Evolutionary conservation across 2,888 invertebrate genomes (phyloP).

Genomic region (Agrilus cyanescens): DNA sequence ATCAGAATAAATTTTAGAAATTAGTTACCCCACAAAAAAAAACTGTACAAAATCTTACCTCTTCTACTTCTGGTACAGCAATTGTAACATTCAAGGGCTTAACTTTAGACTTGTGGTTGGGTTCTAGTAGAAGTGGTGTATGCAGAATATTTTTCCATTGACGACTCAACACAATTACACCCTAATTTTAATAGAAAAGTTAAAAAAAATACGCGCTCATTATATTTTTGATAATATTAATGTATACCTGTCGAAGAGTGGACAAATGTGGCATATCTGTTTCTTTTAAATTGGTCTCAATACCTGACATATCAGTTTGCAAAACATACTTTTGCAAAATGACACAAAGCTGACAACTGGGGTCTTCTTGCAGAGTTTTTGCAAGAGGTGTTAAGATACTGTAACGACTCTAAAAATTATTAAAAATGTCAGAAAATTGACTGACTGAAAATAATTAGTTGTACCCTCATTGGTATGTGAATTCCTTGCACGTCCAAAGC

Average conservation of each 20-base stretch:
- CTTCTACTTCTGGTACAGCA: constrained; percentile 71
- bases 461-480: constrained; percentile 66
- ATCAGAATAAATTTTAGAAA: too few relatives aligned
- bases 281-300: constrained; percentile 75
- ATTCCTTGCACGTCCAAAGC: constrained; percentile 79
- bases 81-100: constrained; percentile 82
- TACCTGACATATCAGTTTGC: constrained; percentile 60
- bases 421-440: background rate
- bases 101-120: constrained; percentile 76
- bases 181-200: constrained; percentile 40
- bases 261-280: constrained; percentile 77
- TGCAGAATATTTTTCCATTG: constrained; percentile 96
- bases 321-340: constrained; percentile 77
- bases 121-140: constrained; percentile 76
- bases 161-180: constrained; percentile 88
- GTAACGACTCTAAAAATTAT: constrained; percentile 68
- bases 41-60: constrained; percentile 48
- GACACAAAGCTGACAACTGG: constrained; percentile 85
- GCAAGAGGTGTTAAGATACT: constrained; percentile 78
- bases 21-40: too few relatives aligned
- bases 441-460: background rate
- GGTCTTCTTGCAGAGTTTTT: constrained; percentile 87
- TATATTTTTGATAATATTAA: background rate
- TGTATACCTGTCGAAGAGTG: constrained; percentile 67
- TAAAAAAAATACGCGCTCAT: background rate